These are phyloP conservation scores for Periphyllus acericola DNA, from an alignment of 2,888 invertebrate genomes.

Conservation along the genomic window DNA sequence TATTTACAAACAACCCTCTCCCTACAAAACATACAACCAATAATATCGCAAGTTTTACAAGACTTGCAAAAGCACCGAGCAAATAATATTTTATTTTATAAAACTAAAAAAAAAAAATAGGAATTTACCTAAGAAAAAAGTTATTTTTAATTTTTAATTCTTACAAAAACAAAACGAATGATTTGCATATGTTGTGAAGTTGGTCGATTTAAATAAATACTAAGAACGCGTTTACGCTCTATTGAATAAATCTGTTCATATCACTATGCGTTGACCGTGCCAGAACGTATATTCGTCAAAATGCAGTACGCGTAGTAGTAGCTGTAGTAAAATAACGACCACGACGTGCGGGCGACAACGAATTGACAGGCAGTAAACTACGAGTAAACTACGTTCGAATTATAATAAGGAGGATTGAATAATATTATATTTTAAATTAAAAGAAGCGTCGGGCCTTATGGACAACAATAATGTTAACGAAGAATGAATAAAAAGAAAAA, in stretches of 20 bases:
- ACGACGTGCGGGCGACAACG: slow-evolving; percentile 5
- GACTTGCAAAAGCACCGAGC: neutral
- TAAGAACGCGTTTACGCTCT: neutral
- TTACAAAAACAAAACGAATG: neutral
- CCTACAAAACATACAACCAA: slow-evolving; percentile 29
- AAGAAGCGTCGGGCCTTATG: neutral
- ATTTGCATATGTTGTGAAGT: neutral
- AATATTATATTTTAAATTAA: neutral
- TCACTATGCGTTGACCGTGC: neutral
- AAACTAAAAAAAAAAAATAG: neutral
- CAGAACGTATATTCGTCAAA: neutral
- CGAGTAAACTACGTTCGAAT: neutral
- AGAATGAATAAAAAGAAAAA: neutral
- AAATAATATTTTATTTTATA: neutral
- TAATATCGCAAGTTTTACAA: neutral
- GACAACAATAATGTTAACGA: slow-evolving; percentile 11
- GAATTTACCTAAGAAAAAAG: neutral
- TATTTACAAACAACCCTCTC: slow-evolving; percentile 39
- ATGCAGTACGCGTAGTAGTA: neutral
- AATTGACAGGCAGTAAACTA: slow-evolving; percentile 13
- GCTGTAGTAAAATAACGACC: slow-evolving; percentile 25
- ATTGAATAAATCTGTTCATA: neutral
- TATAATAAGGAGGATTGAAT: neutral
- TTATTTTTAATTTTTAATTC: neutral
- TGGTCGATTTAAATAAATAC: neutral